Base-by-base conservation (phyloP, 1,140 invertebrate genomes). In the Papilio machaon region DNA sequence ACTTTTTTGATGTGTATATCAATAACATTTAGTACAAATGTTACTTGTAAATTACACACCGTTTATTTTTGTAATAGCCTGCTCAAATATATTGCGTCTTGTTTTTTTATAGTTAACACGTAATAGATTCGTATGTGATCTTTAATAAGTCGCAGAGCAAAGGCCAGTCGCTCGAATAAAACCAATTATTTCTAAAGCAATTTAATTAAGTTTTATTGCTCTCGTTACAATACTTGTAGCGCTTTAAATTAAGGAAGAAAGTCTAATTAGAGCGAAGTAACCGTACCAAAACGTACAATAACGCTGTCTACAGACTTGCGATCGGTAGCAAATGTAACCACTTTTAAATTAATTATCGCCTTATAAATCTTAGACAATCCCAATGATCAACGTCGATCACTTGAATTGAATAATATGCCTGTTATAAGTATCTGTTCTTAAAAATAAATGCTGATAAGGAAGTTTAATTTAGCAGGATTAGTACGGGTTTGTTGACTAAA, bases 241-340 rank as follows among this genome's bases (percentile, higher is more conserved):
- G 38, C 23, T 79, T 58, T 79, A 79, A 79, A 79, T 79, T 79
- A 79, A 82, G 75, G 58, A 85, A 85, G 84, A 82, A 81, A 75
- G 82, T 87, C 73, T 87, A 87, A 89, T 89, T 89, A 85, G 82
- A 85, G 81, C 81, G 76, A 82, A 78, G 19, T 79, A 67, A 67
- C 67, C 38, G 58, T 79, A 79, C 60, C 60, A 67, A 19, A 30
- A 79, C 43, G 43, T 79, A 79, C 43, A 43, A 43, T 79, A 67
- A 79, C 4, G 77, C 58, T 47, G 23, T 7, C n/a, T 30, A 67
- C n/a, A 79, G 13, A 79, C 77, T 43, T 19, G 77, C 77, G 54
- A 60, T 70, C 64, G 13, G 30, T 70, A 38, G 64, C 30, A 17
- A 1, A 70, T 70, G 30, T 64, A 23, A 64, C 19, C 5, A 10